phyloP scores from a whole-genome alignment of 2,113 vertebrate genomes.

The Hemiprocne comata region DNA sequence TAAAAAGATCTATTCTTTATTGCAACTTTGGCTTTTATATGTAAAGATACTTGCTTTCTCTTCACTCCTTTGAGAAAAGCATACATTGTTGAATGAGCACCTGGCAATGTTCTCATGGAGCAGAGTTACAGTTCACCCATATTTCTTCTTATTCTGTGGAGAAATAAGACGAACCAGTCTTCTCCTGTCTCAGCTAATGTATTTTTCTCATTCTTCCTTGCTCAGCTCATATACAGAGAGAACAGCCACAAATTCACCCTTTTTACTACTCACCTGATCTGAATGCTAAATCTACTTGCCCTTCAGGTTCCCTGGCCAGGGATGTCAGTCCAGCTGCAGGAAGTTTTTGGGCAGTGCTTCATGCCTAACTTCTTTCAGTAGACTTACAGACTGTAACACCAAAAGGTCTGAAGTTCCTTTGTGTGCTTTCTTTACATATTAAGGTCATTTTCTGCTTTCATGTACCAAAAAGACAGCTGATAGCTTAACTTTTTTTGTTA shows the following conservation, averaged over 20 bases:
- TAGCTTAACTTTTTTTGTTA: background rate
- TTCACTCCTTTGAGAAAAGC: background rate
- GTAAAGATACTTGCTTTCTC: background rate
- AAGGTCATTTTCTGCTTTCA: background rate
- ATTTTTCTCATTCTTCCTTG: background rate
- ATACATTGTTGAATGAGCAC: background rate
- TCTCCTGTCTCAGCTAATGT: background rate
- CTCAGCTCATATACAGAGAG: background rate
- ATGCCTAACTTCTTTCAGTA: background rate
- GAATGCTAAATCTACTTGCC: background rate
- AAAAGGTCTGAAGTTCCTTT: background rate
- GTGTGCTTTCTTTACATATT: background rate
- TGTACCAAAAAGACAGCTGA: background rate
- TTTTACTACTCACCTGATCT: background rate
- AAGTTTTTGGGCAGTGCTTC: background rate
- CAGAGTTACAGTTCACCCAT: background rate
- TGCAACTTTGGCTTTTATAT: background rate
- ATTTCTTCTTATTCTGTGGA: background rate
- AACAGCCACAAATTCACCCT: background rate
- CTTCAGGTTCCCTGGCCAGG: background rate
- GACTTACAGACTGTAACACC: background rate
- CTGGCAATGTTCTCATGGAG: background rate
- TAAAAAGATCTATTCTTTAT: background rate
- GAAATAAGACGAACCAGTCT: background rate
- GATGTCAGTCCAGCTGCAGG: background rate